Evolutionary conservation across 1,140 invertebrate species (phyloP).

Genomic region (Sycophila sp.): DNA sequence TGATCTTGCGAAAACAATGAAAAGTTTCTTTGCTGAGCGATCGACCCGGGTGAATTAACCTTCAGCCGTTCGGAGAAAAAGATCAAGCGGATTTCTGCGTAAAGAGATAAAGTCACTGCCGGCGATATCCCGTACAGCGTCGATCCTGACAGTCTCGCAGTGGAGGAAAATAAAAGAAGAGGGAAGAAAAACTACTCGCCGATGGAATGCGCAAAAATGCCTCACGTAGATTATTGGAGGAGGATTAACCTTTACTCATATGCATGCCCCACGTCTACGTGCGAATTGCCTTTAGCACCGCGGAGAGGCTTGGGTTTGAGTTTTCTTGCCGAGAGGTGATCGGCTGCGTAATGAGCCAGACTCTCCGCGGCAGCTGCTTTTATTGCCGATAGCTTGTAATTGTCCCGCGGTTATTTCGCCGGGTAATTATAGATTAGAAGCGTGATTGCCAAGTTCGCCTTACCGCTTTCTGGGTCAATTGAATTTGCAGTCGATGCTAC

Average conservation of each 20-base stretch:
- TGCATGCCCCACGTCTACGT: neutral
- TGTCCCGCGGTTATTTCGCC: neutral
- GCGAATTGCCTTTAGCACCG: too few relatives aligned
- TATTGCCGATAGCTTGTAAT: neutral
- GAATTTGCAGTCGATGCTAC: too few relatives aligned
- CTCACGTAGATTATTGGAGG: neutral
- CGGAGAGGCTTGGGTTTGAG: neutral
- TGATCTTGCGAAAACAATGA: slow-evolving; percentile 29
- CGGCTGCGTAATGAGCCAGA: neutral
- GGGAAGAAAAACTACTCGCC: neutral
- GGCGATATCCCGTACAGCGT: neutral
- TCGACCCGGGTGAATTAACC: slow-evolving; percentile 25
- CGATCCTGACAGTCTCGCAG: neutral
- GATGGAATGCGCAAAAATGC: neutral
- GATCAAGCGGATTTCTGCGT: slow-evolving; percentile 10
- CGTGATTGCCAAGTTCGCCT: too few relatives aligned
- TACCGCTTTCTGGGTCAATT: too few relatives aligned
- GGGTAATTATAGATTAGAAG: slow-evolving; percentile 4
- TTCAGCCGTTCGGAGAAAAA: slow-evolving; percentile 24
- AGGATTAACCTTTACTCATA: slow-evolving; percentile 12
- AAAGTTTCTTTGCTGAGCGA: slow-evolving; percentile 22
- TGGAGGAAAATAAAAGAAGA: neutral
- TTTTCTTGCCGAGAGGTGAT: neutral
- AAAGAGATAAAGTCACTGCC: slow-evolving; percentile 9
- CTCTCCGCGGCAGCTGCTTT: too few relatives aligned